These are phyloP conservation scores for Xestia c-nigrum DNA, from an alignment of 2,888 invertebrate species.

Conservation along the genomic window DNA sequence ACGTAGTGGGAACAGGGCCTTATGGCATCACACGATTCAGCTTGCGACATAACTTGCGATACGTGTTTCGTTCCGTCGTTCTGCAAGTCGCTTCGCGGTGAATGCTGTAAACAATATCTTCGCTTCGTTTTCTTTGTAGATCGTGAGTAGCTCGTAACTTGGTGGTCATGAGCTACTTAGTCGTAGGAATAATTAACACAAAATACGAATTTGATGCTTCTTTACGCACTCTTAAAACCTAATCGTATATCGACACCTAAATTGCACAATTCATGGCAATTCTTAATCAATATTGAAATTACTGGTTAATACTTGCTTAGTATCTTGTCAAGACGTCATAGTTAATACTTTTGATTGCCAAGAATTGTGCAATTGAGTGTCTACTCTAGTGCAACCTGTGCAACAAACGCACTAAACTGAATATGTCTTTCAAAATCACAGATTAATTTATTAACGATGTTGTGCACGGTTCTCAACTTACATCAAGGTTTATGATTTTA, in stretches of 20 bases:
- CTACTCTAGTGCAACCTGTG: background rate
- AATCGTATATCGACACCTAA: background rate
- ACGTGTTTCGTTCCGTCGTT: background rate
- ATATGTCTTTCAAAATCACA: background rate
- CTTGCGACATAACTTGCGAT: background rate
- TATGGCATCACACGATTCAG: background rate
- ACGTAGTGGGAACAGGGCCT: no score
- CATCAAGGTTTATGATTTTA: background rate
- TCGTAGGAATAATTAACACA: conserved; percentile 86
- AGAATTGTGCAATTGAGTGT: background rate
- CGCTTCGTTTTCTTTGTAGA: background rate
- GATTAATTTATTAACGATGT: background rate
- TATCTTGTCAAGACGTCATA: background rate
- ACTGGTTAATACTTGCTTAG: background rate
- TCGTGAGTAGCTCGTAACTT: background rate
- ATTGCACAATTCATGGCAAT: background rate
- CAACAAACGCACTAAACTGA: background rate
- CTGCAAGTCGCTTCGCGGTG: conserved; percentile 91
- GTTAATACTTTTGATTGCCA: background rate
- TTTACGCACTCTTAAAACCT: background rate
- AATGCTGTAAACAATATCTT: conserved; percentile 60
- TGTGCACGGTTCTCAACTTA: background rate
- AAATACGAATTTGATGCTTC: background rate
- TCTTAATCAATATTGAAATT: background rate
- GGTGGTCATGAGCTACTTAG: no score